These are phyloP conservation scores for Halesus radiatus DNA, from an alignment of 1,140 invertebrate genomes.

Conservation along the genomic window DNA sequence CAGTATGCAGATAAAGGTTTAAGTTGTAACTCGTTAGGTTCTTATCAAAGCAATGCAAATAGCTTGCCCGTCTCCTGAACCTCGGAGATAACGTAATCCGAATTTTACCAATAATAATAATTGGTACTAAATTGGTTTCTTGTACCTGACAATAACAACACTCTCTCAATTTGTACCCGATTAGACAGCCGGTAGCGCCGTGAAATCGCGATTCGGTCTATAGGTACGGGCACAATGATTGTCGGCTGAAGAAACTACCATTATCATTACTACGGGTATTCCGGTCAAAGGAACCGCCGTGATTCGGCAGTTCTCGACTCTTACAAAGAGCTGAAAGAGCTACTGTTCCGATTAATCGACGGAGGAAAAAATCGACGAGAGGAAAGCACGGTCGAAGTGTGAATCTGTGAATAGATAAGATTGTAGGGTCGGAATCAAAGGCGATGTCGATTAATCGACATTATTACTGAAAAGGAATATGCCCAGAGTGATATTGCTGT, in stretches of 20 bases:
- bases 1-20: too few species aligned
- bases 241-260: slow-evolving; percentile 50
- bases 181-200: slow-evolving; percentile 41
- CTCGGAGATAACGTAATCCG: background rate
- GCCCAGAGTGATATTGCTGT: slow-evolving; percentile 1
- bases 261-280: slow-evolving; percentile 18
- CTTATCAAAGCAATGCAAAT: too few species aligned
- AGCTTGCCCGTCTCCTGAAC: background rate
- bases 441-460: background rate
- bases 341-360: slow-evolving; percentile 38
- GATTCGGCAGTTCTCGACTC: slow-evolving; percentile 45
- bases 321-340: slow-evolving; percentile 33
- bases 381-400: slow-evolving; percentile 9
- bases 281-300: slow-evolving; percentile 49
- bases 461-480: slow-evolving; percentile 23
- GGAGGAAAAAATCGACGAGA: slow-evolving; percentile 18
- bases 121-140: slow-evolving; percentile 45
- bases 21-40: too few species aligned
- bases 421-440: slow-evolving; percentile 24
- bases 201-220: slow-evolving; percentile 55
- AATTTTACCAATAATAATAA: slow-evolving; percentile 40
- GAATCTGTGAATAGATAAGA: slow-evolving; percentile 36
- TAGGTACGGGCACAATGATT: slow-evolving; percentile 48
- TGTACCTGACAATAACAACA: slow-evolving; percentile 37
- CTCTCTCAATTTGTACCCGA: slow-evolving; percentile 32